These are phyloP conservation scores for Lophius americanus DNA, from an alignment of 2,797 vertebrate genomes.

Conservation along the genomic window DNA sequence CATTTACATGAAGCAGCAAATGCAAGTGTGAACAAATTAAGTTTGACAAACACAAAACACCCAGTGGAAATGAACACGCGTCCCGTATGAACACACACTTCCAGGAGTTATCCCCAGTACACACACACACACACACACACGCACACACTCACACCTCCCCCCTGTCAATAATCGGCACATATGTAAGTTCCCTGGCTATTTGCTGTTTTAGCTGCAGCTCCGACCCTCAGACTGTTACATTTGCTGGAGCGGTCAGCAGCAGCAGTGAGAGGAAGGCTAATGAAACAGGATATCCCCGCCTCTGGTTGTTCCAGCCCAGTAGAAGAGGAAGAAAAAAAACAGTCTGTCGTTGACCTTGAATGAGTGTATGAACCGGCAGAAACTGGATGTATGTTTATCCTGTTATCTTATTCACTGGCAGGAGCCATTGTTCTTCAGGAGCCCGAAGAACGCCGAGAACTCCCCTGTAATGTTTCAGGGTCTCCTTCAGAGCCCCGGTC, in stretches of 20 bases:
- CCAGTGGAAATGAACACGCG: conserved; percentile 29
- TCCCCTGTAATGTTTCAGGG: conserved; percentile 8
- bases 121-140: neutral
- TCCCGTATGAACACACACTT: conserved; percentile 30
- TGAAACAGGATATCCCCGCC: conserved; percentile 64
- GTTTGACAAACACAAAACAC: too few relatives aligned
- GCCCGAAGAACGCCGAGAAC: conserved; percentile 14
- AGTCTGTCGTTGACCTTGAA: conserved; percentile 53
- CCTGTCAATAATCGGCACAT: conserved; percentile 53
- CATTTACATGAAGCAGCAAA: too few relatives aligned
- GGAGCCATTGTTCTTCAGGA: conserved; percentile 17
- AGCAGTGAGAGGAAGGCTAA: conserved; percentile 61
- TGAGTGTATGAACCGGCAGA: conserved; percentile 37
- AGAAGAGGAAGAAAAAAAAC: conserved; percentile 43
- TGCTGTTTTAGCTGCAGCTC: conserved; percentile 63
- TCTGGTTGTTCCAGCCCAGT: conserved; percentile 48
- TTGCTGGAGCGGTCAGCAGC: conserved; percentile 49
- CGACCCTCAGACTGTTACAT: conserved; percentile 46
- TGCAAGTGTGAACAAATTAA: too few relatives aligned
- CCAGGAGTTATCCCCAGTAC: conserved; percentile 7
- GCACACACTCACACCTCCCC: conserved; percentile 7
- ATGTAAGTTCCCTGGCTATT: conserved; percentile 35
- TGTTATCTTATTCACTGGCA: conserved; percentile 25
- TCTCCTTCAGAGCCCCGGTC: conserved; percentile 17
- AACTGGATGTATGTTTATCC: conserved; percentile 24